Base-by-base conservation (phyloP, 2,888 invertebrate species). In the Agriopis aurantiaria region DNA sequence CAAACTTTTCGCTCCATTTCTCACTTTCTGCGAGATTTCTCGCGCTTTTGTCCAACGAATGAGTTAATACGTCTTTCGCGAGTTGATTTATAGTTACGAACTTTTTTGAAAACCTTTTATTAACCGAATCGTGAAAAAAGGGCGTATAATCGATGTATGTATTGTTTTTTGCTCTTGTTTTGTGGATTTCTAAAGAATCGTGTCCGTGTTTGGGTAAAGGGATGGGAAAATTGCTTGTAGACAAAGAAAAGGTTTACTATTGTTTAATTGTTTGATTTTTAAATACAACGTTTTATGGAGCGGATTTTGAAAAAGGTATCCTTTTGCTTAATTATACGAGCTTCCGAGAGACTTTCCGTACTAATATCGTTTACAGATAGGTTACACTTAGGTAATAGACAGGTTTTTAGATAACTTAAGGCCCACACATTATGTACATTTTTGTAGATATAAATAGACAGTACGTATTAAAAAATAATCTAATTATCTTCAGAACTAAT, bases 51-150 rank as follows among this genome's bases (percentile, higher is more conserved):
- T 74, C 75, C 69, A 55, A 65, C 67, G 71, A 65, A 70, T 72
- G 68, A 72, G 73, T 76, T 76, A 68, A 73, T 71, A 73, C 69
- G 53, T 69, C 70, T 66, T 68, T 66, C 49, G 56, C 55, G 56
- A 41, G 66, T 74, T 75, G 74, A 75, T 77, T 74, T 75, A 75
- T 76, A 33, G 33, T 33, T 33, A 59, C 14, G 58, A 63, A 65
- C 56, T 61, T 64, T 62, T 69, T 64, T 60, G 40, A 68, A 49
- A 57, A 62, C 56, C 49, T 46, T 55, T 66, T 49, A 51, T 33
- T 43, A 55, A 60, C 53, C 43, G 33, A 52, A 59, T 5, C 33
- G 9, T 48, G 48, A 49, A 59, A 46, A n/a, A 52, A 52, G n/a
- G 33, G 41, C 14, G 40, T 49, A 43, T 49, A 17, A 40, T 55